Evolutionary conservation across 2,888 invertebrate genomes (phyloP), one percentile per base, ranked within the genome.

Genomic region (Dicroscelio sp.): DNA sequence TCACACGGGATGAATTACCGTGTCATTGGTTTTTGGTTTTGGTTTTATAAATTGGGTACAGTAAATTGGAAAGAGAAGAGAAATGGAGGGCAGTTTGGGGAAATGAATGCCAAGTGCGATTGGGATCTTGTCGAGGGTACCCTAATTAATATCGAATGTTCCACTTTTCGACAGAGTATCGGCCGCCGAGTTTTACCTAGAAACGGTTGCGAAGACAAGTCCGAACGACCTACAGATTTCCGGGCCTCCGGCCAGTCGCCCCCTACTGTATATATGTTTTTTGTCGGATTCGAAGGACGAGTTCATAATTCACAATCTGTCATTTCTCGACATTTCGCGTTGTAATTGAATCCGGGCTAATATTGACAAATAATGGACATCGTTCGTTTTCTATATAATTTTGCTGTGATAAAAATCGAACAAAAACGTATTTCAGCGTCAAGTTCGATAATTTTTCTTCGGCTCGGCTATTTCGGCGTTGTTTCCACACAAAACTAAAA

Each of bases 221-320:
- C 48, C 79, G 27, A 25, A 23, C 27, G 80, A 52, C 69, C 69
- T 35, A 27, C 31, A 71, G 55, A 69, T 88, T 88, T 88, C 87
- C 69, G 88, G 78, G 63, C 83, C 71, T 76, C 30, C 4, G 65
- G 83, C 31, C 84, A 65, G 67, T 67, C 30, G 27, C 69, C 63
- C 84, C 52, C 88, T 58, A 43, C 82, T 52, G 78, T 69, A 69
- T 52, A 69, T 20, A n/a, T n/a, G n/a, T 30, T 83, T 88, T 88
- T 82, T 83, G 71, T 84, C 60, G 35, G 10, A 14, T 38, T 33
- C 88, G 84, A 88, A 79, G 88, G 27, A 67, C 48, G 35, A 27
- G 27, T 65, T 52, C 88, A 88, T 88, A 88, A 83, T 63, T 88
- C 88, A 83, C 83, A 78, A 88, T 83, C 83, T 88, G 78, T 78